Percentiles rank a stretch among this genome's conserved stretches.
Conservation (phyloP, 2,888 invertebrate species). For the Sminthurides aquaticus region DNA sequence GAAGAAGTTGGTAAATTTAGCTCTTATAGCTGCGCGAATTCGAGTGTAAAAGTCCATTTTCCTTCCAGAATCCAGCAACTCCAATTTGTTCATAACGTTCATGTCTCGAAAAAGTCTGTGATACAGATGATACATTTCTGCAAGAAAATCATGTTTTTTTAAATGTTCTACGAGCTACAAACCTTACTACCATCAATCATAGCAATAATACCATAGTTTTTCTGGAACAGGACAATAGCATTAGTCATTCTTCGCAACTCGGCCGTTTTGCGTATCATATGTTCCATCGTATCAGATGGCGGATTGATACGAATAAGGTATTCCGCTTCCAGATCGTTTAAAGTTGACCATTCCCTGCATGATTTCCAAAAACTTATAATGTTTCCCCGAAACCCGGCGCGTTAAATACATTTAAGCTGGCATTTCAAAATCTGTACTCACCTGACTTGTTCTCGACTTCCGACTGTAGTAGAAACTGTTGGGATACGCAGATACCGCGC, state of each 20-base stretch:
- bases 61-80: neutral
- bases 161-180: neutral
- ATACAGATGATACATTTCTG: neutral
- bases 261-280: conserved; percentile 72
- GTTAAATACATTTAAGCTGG: too few species aligned
- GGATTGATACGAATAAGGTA: conserved; percentile 77
- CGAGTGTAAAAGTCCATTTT: neutral
- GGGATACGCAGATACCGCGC: conserved; percentile 70
- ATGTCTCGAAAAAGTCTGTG: neutral
- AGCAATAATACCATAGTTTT: conserved; percentile 46
- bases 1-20: conserved; percentile 2
- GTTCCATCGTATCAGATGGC: conserved; percentile 75
- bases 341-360: conserved; percentile 62
- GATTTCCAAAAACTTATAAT: neutral
- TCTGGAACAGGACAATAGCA: conserved; percentile 84
- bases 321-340: conserved; percentile 61
- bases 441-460: conserved; percentile 67
- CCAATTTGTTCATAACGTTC: neutral
- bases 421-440: neutral
- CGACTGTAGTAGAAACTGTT: conserved; percentile 75
- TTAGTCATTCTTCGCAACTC: conserved; percentile 77
- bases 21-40: neutral
- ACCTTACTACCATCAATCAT: neutral
- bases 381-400: too few species aligned
- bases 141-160: neutral